Conservation (phyloP, 2,113 vertebrate genomes). For the Nyctereutes procyonoides region DNA sequence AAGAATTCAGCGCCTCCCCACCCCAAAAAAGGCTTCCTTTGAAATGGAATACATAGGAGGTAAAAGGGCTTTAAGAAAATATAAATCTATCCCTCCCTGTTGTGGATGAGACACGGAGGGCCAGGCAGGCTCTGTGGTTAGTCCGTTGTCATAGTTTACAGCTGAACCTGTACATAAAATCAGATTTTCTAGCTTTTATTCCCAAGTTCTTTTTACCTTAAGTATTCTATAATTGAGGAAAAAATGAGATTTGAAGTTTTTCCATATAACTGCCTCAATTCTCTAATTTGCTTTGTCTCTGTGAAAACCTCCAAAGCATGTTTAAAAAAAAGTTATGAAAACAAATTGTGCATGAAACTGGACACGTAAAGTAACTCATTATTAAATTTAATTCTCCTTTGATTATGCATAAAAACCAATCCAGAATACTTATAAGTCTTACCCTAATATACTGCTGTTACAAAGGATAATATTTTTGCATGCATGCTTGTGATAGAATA, state of each 20-base stretch:
- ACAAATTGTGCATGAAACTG: neutral
- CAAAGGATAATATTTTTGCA: neutral
- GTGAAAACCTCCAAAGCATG: neutral
- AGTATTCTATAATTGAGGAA: neutral
- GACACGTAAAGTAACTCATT: neutral
- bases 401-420: neutral
- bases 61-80: neutral
- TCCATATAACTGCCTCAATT: neutral
- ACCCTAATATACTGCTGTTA: neutral
- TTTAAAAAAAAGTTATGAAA: constrained; percentile 45
- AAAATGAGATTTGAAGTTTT: neutral
- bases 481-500: neutral
- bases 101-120: neutral
- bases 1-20: neutral
- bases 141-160: neutral
- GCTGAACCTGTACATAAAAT: neutral
- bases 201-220: neutral
- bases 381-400: neutral
- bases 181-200: neutral
- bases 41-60: neutral
- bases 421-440: neutral
- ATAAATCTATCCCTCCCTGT: neutral
- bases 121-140: neutral
- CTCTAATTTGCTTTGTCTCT: constrained; percentile 37
- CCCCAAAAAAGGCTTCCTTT: neutral